phyloP scores from a whole-genome alignment of 2,113 vertebrate species.

The Mustelus asterias region DNA sequence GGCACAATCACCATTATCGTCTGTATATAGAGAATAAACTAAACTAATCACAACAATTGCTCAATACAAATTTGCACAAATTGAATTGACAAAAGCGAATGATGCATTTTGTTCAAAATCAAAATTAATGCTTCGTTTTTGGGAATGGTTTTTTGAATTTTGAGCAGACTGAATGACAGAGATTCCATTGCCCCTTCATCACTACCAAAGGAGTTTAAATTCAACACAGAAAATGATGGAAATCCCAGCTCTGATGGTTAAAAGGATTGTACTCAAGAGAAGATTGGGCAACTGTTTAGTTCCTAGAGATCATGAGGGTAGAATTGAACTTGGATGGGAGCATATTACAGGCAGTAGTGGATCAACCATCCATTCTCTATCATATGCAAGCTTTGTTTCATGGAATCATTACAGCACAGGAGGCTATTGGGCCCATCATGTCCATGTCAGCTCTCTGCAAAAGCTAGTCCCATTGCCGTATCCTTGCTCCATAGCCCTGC shows the following conservation, averaged over 20 bases:
- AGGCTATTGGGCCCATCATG: background rate
- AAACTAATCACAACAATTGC: background rate
- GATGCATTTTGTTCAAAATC: background rate
- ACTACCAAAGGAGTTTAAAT: background rate
- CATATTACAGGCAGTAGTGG: background rate
- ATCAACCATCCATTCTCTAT: background rate
- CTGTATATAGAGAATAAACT: background rate
- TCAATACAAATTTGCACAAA: background rate
- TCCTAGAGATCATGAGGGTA: background rate
- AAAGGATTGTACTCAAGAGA: background rate
- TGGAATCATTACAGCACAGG: background rate
- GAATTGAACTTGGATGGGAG: background rate
- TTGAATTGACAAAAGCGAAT: too few species aligned
- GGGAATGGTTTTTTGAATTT: background rate
- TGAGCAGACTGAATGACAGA: background rate
- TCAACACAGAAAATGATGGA: background rate
- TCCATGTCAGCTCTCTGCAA: too few species aligned
- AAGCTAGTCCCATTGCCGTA: too few species aligned
- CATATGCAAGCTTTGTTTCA: background rate
- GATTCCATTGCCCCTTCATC: background rate
- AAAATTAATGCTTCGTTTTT: background rate
- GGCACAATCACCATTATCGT: slow-evolving; percentile 65
- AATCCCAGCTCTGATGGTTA: background rate
- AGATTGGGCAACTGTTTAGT: background rate
- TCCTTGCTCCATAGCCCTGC: background rate